A percentile compares a stretch with the other conserved stretches of the same genome.
These are phyloP conservation scores for Rhinella marina DNA, from an alignment of 2,797 vertebrate species.

Conservation along the genomic window DNA sequence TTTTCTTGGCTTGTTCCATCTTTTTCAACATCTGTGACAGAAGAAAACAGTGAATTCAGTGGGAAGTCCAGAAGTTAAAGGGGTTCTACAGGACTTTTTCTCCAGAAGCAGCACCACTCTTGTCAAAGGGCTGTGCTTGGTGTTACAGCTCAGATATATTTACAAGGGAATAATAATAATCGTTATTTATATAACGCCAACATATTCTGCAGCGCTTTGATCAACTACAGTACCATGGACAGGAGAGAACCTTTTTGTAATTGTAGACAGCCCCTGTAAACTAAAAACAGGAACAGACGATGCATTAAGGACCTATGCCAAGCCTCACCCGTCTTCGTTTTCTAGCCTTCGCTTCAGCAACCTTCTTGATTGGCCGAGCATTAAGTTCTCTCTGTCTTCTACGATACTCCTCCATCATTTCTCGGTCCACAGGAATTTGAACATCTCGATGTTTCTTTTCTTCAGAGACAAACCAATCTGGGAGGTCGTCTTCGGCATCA, in stretches of 20 bases:
- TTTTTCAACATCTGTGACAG: slow-evolving; percentile 87
- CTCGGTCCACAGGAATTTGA: slow-evolving; percentile 81
- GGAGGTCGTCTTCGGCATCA: slow-evolving; percentile 84
- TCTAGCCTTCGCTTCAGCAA: slow-evolving; percentile 94
- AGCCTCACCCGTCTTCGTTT: slow-evolving; percentile 88
- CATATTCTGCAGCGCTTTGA: too few relatives aligned
- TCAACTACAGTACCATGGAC: neutral
- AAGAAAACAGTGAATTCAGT: neutral
- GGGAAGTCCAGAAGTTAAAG: neutral
- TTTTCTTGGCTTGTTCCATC: slow-evolving; percentile 94
- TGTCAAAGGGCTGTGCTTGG: neutral
- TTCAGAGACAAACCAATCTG: slow-evolving; percentile 89
- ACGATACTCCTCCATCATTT: slow-evolving; percentile 89
- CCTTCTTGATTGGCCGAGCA: slow-evolving; percentile 91
- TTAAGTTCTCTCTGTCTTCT: slow-evolving; percentile 93
- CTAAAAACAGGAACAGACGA: too few relatives aligned
- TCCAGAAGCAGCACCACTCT: neutral
- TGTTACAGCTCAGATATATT: neutral
- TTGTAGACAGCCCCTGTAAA: too few relatives aligned
- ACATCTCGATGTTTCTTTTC: slow-evolving; percentile 87
- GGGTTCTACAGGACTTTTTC: neutral
- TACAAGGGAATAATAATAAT: neutral
- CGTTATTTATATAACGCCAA: too few relatives aligned
- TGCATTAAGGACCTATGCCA: too few relatives aligned
- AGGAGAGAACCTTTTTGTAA: too few relatives aligned